A percentile compares a stretch with the other conserved stretches of the same genome.
phyloP scores from a whole-genome alignment of 2,797 vertebrate genomes.

The Chanos chanos region DNA sequence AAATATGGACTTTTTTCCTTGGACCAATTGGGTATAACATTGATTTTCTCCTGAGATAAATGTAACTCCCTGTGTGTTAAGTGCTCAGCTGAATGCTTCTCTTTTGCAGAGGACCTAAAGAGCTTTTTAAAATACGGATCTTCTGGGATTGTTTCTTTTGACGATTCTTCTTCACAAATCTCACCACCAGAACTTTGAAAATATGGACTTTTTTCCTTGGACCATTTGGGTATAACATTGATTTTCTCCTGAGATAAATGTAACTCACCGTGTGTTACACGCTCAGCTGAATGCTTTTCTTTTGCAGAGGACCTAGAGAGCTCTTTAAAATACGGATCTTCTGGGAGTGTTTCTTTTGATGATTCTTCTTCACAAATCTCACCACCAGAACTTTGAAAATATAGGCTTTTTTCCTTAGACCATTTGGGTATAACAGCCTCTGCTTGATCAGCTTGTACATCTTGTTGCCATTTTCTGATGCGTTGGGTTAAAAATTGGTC shows the following conservation, averaged over 20 bases:
- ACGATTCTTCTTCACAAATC: no score
- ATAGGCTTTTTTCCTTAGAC: conserved; percentile 24
- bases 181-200: no score
- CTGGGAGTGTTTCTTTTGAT: conserved; percentile 18
- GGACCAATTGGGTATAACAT: not conserved
- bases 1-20: not conserved
- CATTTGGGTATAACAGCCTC: conserved; percentile 49
- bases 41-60: not conserved
- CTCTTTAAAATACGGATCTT: conserved; percentile 41
- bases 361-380: conserved; percentile 7
- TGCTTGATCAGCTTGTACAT: conserved; percentile 50
- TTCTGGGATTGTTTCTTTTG: not conserved
- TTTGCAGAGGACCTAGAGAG: conserved; percentile 34
- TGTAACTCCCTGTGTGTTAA: not conserved
- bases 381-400: conserved; percentile 5
- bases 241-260: conserved; percentile 73
- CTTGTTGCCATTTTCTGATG: conserved; percentile 66
- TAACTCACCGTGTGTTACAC: conserved; percentile 52
- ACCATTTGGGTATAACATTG: conserved; percentile 53
- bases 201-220: not conserved
- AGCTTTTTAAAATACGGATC: not conserved
- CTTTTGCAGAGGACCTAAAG: conserved; percentile 24
- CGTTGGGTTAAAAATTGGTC: conserved; percentile 61
- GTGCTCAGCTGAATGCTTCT: conserved; percentile 1
- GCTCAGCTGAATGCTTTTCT: conserved; percentile 47